These are phyloP conservation scores for Pomacea maculata DNA, from an alignment of 1,140 invertebrate genomes.

Conservation along the genomic window DNA sequence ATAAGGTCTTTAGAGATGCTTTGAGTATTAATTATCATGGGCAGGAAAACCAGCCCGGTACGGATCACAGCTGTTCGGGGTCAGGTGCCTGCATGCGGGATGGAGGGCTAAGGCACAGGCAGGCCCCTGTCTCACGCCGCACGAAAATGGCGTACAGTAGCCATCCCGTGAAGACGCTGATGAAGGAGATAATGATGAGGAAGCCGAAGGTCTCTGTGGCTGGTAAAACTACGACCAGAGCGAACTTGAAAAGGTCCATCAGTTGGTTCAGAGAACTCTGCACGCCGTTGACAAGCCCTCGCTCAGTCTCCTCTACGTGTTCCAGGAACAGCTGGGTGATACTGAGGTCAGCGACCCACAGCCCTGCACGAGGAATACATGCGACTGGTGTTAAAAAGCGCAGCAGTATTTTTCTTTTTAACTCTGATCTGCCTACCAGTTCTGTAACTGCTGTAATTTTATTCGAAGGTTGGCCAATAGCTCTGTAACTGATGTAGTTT, in stretches of 20 bases:
- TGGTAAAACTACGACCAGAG: slow-evolving; percentile 63
- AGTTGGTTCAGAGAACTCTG: slow-evolving; percentile 69
- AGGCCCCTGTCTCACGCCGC: slow-evolving; percentile 17
- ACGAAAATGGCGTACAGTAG: slow-evolving; percentile 33
- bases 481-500: no score
- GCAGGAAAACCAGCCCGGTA: no score
- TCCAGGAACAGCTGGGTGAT: slow-evolving; percentile 73
- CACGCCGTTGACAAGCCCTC: slow-evolving; percentile 71
- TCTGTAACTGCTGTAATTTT: no score
- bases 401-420: no score
- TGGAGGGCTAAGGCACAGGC: slow-evolving; percentile 5
- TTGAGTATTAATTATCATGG: no score
- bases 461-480: no score
- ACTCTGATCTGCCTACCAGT: no score
- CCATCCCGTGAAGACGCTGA: slow-evolving; percentile 34
- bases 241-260: slow-evolving; percentile 68
- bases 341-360: slow-evolving; percentile 72
- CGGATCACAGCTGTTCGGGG: no score
- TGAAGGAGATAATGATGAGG: slow-evolving; percentile 42
- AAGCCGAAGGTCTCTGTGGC: slow-evolving; percentile 38
- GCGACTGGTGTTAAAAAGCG: no score
- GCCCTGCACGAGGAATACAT: slow-evolving; percentile 42
- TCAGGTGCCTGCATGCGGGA: no score
- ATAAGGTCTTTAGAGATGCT: no score
- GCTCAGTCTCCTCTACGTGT: slow-evolving; percentile 65